These are phyloP conservation scores for Elaeidobius kamerunicus DNA, from an alignment of 2,888 invertebrate species.

Conservation along the genomic window DNA sequence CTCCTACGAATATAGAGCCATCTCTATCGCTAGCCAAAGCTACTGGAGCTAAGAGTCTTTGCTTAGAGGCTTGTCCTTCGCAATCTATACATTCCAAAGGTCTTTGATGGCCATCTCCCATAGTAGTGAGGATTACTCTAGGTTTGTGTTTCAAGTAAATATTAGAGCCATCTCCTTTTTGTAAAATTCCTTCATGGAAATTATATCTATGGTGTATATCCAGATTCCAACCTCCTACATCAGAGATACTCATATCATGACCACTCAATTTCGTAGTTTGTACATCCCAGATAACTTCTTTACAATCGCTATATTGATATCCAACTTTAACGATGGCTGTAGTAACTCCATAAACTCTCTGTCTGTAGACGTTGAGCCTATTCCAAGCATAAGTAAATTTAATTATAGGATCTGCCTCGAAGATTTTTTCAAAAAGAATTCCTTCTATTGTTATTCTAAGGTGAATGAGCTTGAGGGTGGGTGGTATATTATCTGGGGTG, in stretches of 20 bases:
- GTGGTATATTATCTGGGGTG: conserved; percentile 80
- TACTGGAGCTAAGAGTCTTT: conserved; percentile 86
- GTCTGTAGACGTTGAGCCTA: conserved; percentile 90
- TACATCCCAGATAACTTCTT: conserved; percentile 92
- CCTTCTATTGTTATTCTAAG: conserved; percentile 93
- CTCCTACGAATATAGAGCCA: conserved; percentile 92
- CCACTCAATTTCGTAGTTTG: conserved; percentile 94
- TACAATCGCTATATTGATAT: conserved; percentile 92
- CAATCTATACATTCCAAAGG: conserved; percentile 81
- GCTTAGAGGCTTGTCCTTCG: conserved; percentile 74
- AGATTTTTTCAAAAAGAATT: conserved; percentile 85
- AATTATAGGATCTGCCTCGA: conserved; percentile 95
- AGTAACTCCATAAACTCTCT: conserved; percentile 94
- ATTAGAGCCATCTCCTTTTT: conserved; percentile 96
- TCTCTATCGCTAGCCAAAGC: conserved; percentile 89
- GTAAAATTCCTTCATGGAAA: conserved; percentile 94
- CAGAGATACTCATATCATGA: conserved; percentile 95
- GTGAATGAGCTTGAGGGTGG: conserved; percentile 82
- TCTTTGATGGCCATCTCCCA: conserved; percentile 90
- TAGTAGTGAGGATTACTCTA: conserved; percentile 81
- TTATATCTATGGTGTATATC: conserved; percentile 98
- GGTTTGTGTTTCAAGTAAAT: conserved; percentile 93
- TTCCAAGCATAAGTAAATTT: conserved; percentile 99
- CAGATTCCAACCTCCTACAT: conserved; percentile 96
- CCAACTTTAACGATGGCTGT: conserved; percentile 94